Evolutionary conservation across 2,113 vertebrate genomes (phyloP), one percentile per base, ranked within the genome.

Genomic region (Spea bombifrons): DNA sequence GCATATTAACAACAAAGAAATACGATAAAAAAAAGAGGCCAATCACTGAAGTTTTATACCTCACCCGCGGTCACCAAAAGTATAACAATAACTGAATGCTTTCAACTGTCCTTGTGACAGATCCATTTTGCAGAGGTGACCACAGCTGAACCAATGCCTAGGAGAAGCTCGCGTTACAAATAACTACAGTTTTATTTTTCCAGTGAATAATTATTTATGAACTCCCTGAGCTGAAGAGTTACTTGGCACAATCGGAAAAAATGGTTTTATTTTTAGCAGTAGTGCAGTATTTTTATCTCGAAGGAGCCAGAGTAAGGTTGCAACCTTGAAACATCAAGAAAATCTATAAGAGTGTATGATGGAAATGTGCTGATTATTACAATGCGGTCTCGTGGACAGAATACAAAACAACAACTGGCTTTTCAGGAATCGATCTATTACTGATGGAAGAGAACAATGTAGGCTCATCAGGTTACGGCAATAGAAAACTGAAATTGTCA

Each of bases 321-420:
- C n/a, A 64, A 30, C 61, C n/a, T 64, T 64, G 61, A 64, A 64
- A 17, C 8, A 13, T 16, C 61, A 64, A 64, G 5, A 64, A 30
- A 64, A 9, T 30, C 61, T 53, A 64, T 64, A 64, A 64, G 61
- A 17, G 61, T 64, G 4, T 16, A 30, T 15, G 61, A 64, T 64
- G 61, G n/a, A 16, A 64, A 64, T 64, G n/a, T 64, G 61, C 61
- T 64, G 61, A 64, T 17, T 30, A 64, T 64, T 16, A 15, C n/a
- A 64, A 5, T 17, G 13, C 8, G 61, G 16, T 64, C 61, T 9
- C 5, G 17, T 15, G n/a, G 13, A 64, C 13, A 17, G 5, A 64
- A 64, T 5, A 64, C 5, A 30, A 17, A 64, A 64, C 8, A 64
- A 13, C 57, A 61, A n/a, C 8, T 3, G 1, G 17, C 61, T 64